Evolutionary conservation across 2,113 vertebrate genomes (phyloP).

Genomic region (Clarias magur): DNA sequence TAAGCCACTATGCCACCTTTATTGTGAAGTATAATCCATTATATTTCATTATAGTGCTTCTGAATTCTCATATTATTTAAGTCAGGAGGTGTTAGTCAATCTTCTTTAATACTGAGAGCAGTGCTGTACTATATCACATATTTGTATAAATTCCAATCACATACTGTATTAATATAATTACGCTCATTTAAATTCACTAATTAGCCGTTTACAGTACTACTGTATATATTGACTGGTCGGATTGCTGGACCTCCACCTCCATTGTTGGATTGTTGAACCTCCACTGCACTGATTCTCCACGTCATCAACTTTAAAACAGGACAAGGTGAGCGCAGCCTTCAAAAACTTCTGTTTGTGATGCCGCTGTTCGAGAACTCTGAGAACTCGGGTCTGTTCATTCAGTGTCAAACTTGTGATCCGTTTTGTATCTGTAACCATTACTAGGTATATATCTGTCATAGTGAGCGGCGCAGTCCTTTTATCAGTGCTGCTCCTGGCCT

Average conservation of each 20-base stretch:
- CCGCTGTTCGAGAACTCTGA: slow-evolving; percentile 60
- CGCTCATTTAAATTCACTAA: not conserved
- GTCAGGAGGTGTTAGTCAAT: not conserved
- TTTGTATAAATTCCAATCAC: not conserved
- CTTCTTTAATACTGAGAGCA: not conserved
- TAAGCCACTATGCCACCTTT: too few relatives aligned
- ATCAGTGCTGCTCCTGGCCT: slow-evolving; percentile 65
- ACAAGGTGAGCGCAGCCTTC: slow-evolving; percentile 74
- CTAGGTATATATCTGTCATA: slow-evolving; percentile 64
- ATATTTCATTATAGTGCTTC: too few relatives aligned
- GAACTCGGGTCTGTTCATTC: slow-evolving; percentile 65
- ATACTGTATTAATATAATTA: not conserved
- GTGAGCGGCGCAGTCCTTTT: slow-evolving; percentile 60
- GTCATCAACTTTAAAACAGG: slow-evolving; percentile 55
- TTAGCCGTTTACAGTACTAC: not conserved
- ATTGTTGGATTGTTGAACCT: not conserved
- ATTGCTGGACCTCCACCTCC: not conserved
- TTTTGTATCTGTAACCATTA: slow-evolving; percentile 74
- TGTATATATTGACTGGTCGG: not conserved
- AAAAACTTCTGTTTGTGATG: slow-evolving; percentile 65
- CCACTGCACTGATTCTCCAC: too few relatives aligned
- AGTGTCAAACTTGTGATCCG: slow-evolving; percentile 65
- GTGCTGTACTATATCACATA: not conserved
- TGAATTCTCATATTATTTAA: too few relatives aligned
- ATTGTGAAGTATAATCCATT: not conserved